phyloP scores from a whole-genome alignment of 2,797 vertebrate species.

The Austrolebias charrua region DNA sequence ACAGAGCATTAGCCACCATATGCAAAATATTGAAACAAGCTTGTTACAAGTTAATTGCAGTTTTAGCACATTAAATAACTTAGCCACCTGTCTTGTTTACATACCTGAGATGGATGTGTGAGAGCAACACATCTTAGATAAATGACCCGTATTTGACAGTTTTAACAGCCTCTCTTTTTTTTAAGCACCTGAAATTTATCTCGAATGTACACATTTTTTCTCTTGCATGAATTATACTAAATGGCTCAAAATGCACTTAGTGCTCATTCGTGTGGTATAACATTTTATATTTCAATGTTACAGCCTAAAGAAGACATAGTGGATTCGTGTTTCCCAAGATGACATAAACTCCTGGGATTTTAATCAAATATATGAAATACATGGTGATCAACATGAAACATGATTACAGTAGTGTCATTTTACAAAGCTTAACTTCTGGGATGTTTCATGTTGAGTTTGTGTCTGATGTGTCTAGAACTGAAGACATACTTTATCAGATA shows the following conservation, averaged over 20 bases:
- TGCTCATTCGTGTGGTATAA: background rate
- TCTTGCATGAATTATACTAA: conserved; percentile 35
- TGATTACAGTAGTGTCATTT: background rate
- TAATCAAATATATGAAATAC: background rate
- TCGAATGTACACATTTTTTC: conserved; percentile 32
- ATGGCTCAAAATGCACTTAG: background rate
- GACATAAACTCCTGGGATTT: background rate
- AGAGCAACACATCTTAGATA: conserved; percentile 15
- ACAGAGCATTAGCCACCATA: conserved; percentile 40
- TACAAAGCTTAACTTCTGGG: too few species aligned
- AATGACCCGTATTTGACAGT: conserved; percentile 29
- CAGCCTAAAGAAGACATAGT: background rate
- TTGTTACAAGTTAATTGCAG: conserved; percentile 22
- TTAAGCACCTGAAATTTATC: conserved; percentile 9
- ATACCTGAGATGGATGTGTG: conserved; percentile 18
- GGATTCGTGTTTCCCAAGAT: background rate
- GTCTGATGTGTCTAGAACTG: background rate
- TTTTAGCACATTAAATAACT: conserved; percentile 36
- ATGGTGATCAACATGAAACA: background rate
- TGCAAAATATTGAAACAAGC: conserved; percentile 32
- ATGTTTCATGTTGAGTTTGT: background rate
- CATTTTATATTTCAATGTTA: background rate
- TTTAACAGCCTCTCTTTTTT: conserved; percentile 22
- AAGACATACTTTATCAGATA: background rate
- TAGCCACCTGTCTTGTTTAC: conserved; percentile 45